Evolutionary conservation across 2,797 vertebrate genomes (phyloP).

Genomic region (Tympanoctomys barrerae): DNA sequence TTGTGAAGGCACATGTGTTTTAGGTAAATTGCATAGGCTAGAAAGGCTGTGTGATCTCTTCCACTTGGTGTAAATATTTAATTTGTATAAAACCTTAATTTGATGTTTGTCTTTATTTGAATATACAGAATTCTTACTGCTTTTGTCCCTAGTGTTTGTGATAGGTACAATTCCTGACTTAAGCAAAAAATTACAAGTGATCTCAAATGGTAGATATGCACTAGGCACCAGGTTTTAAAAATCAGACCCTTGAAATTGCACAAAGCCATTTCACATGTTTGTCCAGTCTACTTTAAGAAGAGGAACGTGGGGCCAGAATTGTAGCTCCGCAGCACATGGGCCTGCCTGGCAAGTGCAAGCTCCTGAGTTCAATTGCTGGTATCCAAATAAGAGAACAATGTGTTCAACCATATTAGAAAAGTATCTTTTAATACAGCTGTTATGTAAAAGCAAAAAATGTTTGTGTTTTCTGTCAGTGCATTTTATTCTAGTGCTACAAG

Average conservation of each 20-base stretch:
- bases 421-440: background rate
- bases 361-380: too few species aligned
- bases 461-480: background rate
- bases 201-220: background rate
- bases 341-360: too few species aligned
- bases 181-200: background rate
- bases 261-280: slow-evolving; percentile 42
- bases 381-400: too few species aligned
- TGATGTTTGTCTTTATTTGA: slow-evolving; percentile 22
- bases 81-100: slow-evolving; percentile 27
- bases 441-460: background rate
- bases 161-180: background rate
- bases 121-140: background rate
- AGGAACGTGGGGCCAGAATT: background rate
- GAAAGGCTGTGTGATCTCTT: background rate
- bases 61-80: background rate
- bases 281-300: slow-evolving; percentile 37
- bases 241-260: slow-evolving; percentile 22
- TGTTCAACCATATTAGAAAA: background rate
- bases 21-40: slow-evolving; percentile 18
- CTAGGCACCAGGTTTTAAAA: background rate
- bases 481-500: slow-evolving; percentile 33
- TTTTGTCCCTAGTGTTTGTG: slow-evolving; percentile 28
- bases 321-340: too few species aligned
- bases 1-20: background rate